These are phyloP conservation scores for Malthinus flaveolus DNA, from an alignment of 2,888 invertebrate genomes.

Conservation along the genomic window DNA sequence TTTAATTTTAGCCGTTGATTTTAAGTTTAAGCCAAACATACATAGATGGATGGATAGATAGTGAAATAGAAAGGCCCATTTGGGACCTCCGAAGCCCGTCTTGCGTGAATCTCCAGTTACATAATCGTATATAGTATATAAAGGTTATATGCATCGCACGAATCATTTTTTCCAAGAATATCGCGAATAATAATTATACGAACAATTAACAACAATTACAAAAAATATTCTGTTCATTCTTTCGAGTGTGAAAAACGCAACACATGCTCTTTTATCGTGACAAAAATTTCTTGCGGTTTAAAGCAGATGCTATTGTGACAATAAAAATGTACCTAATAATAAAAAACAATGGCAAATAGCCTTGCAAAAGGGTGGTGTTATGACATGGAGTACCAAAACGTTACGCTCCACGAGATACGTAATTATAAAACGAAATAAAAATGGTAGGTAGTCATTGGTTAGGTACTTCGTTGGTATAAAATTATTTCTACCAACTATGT, in stretches of 20 bases:
- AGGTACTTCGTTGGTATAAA: constrained; percentile 36
- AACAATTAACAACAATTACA: too few relatives aligned
- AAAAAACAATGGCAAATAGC: constrained; percentile 29
- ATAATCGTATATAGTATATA: too few relatives aligned
- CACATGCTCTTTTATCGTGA: background rate
- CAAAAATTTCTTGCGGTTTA: background rate
- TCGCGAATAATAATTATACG: too few relatives aligned
- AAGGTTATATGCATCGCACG: too few relatives aligned
- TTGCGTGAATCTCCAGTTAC: too few relatives aligned
- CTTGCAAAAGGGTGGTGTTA: constrained; percentile 30
- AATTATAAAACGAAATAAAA: constrained; percentile 24
- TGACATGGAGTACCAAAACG: constrained; percentile 28
- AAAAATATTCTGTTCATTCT: too few relatives aligned
- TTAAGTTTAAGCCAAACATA: too few relatives aligned
- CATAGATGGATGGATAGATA: too few relatives aligned
- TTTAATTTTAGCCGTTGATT: too few relatives aligned
- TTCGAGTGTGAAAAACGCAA: background rate
- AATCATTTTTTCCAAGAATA: too few relatives aligned
- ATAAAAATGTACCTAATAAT: constrained; percentile 9
- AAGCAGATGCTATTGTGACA: constrained; percentile 16
- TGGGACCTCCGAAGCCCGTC: too few relatives aligned
- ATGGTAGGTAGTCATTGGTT: constrained; percentile 38
- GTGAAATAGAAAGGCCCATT: too few relatives aligned
- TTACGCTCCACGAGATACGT: constrained; percentile 32
- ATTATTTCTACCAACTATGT: constrained; percentile 19